phyloP scores from a whole-genome alignment of 2,797 vertebrate genomes.

The Petrocephalus schoutedeni region DNA sequence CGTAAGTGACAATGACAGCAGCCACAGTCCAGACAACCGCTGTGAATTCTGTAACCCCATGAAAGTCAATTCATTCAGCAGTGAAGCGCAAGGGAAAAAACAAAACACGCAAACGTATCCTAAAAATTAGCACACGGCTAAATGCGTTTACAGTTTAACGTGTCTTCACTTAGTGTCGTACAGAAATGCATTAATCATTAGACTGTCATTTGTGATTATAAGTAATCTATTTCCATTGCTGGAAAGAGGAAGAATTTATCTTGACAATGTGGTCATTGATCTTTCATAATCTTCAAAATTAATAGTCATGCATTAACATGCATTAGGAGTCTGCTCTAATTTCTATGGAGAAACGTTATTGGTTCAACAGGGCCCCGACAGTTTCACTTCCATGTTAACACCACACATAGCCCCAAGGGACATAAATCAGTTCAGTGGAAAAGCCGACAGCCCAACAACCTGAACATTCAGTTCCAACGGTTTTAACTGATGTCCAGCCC shows the following conservation, averaged over 20 bases:
- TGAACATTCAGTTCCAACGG: background rate
- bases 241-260: background rate
- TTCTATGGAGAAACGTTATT: background rate
- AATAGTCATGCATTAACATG: background rate
- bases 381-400: background rate
- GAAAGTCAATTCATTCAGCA: slow-evolving; percentile 11
- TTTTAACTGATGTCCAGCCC: background rate
- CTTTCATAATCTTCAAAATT: background rate
- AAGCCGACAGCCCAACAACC: background rate
- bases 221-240: background rate
- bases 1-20: slow-evolving; percentile 44
- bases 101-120: background rate
- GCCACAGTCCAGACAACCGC: slow-evolving; percentile 25
- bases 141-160: background rate
- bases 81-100: background rate
- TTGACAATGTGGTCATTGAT: background rate
- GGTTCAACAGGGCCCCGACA: background rate
- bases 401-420: background rate
- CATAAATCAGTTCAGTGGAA: background rate
- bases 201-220: background rate
- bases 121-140: background rate
- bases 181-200: background rate
- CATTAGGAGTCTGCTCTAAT: background rate
- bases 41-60: background rate
- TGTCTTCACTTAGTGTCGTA: background rate